These are phyloP conservation scores for Dipodomys merriami DNA, from an alignment of 2,113 vertebrate species.

Conservation along the genomic window DNA sequence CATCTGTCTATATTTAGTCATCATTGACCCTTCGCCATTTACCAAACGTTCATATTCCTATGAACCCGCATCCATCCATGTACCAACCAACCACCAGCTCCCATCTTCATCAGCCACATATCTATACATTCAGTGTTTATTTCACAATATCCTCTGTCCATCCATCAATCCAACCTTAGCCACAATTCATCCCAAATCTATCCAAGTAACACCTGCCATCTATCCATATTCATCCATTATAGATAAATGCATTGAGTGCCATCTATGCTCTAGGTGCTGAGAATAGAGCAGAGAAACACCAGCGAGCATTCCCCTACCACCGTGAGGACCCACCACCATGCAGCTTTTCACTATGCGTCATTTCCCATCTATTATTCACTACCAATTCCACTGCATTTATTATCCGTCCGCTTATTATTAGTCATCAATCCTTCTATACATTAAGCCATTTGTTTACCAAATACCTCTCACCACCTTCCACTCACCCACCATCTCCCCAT, in stretches of 20 bases:
- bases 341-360: neutral
- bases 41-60: neutral
- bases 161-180: neutral
- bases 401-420: neutral
- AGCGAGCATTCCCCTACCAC: neutral
- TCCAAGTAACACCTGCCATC: neutral
- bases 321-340: accelerated
- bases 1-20: neutral
- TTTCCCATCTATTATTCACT: neutral
- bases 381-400: neutral
- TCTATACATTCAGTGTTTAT: too few species aligned
- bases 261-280: neutral
- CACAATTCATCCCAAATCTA: neutral
- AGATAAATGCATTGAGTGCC: neutral
- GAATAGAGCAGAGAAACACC: neutral
- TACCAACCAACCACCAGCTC: too few species aligned
- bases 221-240: neutral
- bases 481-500: neutral
- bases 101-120: too few species aligned
- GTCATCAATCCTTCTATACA: neutral
- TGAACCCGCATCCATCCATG: too few species aligned
- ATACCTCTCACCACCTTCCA: neutral
- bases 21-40: neutral
- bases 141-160: too few species aligned
- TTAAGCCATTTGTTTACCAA: neutral